Evolutionary conservation across 37 sponge, comb jelly and placozoan genomes (phyloP).

Genomic region (Diacarnus erythraeanus): DNA sequence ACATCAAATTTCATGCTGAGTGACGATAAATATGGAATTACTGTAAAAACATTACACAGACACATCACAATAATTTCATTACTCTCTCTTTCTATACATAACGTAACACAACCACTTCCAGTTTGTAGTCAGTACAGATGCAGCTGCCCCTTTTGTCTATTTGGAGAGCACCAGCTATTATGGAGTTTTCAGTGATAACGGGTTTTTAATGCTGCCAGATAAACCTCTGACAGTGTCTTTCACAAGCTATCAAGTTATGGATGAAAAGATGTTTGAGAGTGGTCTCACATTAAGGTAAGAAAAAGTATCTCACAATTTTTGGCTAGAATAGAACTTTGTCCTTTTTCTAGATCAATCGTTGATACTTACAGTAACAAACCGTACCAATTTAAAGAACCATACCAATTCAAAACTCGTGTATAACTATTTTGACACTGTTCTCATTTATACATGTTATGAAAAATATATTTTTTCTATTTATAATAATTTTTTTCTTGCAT

Average conservation of each 20-base stretch:
- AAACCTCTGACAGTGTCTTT: conserved; percentile 21
- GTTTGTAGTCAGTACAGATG: conserved; percentile 48
- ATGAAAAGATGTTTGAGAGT: background rate
- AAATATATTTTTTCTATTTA: background rate
- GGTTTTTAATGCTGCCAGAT: conserved; percentile 56
- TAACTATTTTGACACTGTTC: background rate
- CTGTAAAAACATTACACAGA: background rate
- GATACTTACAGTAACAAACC: conserved; percentile 11
- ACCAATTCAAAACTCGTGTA: background rate
- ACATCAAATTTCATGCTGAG: conserved; percentile 17
- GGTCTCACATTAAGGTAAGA: conserved; percentile 23
- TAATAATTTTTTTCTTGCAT: too few relatives aligned
- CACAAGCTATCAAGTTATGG: background rate
- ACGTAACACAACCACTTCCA: background rate
- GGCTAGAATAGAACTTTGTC: background rate
- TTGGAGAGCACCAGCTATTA: conserved; percentile 21
- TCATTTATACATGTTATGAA: background rate
- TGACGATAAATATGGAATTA: background rate
- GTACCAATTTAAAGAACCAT: background rate
- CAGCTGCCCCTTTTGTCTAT: conserved; percentile 79
- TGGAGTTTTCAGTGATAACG: conserved; percentile 87
- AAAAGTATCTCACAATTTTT: too few relatives aligned
- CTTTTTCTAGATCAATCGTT: conserved; percentile 1
- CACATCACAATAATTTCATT: background rate
- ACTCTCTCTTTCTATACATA: background rate